Conservation (phyloP, 2,113 vertebrate genomes). For the Pterocles burchelli region DNA sequence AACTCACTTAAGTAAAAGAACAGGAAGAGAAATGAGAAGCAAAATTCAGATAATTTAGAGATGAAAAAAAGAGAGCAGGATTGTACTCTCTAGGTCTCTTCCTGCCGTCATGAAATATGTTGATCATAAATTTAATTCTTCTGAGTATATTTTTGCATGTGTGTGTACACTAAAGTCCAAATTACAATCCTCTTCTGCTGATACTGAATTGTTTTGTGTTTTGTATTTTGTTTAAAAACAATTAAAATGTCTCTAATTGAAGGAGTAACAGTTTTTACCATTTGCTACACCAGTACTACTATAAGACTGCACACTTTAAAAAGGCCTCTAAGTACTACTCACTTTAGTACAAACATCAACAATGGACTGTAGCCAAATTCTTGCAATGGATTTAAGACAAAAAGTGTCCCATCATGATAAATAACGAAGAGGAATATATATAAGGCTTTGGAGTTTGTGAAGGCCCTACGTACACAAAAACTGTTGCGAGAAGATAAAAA, state of each 20-base stretch:
- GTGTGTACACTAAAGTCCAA: background rate
- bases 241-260: background rate
- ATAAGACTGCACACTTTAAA: background rate
- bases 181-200: background rate
- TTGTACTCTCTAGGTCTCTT: background rate
- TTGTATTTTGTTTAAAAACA: background rate
- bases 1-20: background rate
- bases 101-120: background rate
- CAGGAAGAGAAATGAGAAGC: background rate
- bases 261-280: background rate
- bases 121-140: background rate
- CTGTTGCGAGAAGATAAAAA: background rate
- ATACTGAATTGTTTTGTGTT: background rate
- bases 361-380: background rate
- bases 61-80: background rate
- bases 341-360: background rate
- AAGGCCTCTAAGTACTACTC: background rate
- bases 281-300: background rate
- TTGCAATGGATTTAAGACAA: background rate
- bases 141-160: background rate
- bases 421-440: background rate
- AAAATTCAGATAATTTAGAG: background rate
- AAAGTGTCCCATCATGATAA: background rate
- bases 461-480: background rate
- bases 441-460: background rate